These are phyloP conservation scores for Eristalis pertinax DNA, from an alignment of 2,888 invertebrate genomes.

Conservation along the genomic window DNA sequence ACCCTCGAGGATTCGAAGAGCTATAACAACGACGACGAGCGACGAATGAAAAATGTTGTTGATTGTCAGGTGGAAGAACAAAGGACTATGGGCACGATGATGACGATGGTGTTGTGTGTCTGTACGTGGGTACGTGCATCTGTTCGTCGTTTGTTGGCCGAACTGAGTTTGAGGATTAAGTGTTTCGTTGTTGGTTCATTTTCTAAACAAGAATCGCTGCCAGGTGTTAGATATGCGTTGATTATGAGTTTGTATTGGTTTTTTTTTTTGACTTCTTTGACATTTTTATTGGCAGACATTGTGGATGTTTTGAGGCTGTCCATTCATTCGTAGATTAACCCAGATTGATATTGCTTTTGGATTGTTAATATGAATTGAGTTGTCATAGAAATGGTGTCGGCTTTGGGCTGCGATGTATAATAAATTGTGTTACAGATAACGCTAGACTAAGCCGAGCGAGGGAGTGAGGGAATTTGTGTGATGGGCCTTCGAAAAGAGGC, in stretches of 20 bases:
- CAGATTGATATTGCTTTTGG: background rate
- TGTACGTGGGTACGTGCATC: background rate
- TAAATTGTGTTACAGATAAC: too few species aligned
- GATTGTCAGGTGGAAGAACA: conserved; percentile 68
- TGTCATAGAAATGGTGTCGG: background rate
- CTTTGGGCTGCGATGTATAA: background rate
- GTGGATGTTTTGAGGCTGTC: conserved; percentile 7
- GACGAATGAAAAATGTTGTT: conserved; percentile 55
- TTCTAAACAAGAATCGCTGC: conserved; percentile 24
- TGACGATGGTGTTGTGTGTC: background rate
- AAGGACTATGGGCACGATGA: conserved; percentile 52
- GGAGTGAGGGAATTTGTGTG: too few species aligned
- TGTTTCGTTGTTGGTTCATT: background rate
- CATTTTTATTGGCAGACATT: conserved; percentile 45
- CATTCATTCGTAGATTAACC: conserved; percentile 18
- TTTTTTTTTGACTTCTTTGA: conserved; percentile 17
- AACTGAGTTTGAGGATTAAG: conserved; percentile 6
- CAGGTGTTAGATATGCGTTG: conserved; percentile 28
- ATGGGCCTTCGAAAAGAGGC: too few species aligned
- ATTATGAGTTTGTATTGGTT: conserved; percentile 2
- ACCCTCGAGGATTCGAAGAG: conserved; percentile 39
- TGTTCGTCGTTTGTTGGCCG: background rate
- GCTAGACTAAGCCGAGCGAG: too few species aligned
- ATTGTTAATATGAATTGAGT: background rate
- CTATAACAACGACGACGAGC: conserved; percentile 46